Conservation (phyloP, 2,888 invertebrate genomes). For the Rotaria macrura region DNA sequence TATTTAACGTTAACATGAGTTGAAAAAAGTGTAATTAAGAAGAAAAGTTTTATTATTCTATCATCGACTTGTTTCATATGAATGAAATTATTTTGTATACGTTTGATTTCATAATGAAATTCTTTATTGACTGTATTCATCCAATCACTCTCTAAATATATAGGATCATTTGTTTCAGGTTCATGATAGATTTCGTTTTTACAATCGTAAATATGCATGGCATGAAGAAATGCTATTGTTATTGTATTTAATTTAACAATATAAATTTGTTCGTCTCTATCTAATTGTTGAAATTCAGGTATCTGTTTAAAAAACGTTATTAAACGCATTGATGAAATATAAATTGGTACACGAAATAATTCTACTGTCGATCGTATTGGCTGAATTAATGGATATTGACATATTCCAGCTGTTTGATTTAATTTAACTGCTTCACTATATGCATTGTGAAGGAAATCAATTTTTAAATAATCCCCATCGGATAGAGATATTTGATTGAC, state of each 20-base stretch:
- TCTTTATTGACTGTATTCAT: neutral
- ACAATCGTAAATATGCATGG: neutral
- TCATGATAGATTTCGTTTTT: neutral
- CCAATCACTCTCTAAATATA: neutral
- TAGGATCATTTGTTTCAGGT: neutral
- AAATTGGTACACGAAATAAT: neutral
- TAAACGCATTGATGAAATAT: neutral
- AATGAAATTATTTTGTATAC: neutral
- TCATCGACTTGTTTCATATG: neutral
- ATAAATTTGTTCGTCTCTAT: neutral
- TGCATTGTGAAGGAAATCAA: neutral
- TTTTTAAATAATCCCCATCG: neutral
- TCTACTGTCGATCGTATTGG: neutral
- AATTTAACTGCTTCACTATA: neutral
- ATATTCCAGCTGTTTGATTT: neutral
- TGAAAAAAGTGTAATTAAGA: neutral
- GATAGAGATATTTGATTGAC: neutral
- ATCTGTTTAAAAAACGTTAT: neutral
- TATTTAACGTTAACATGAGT: neutral
- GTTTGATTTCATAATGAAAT: neutral
- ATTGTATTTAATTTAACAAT: neutral
- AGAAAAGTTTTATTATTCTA: neutral
- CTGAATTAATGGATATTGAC: neutral
- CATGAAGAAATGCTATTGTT: neutral
- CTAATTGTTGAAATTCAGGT: neutral